Conservation (phyloP, 23 tunicate species). For the Clavelina lepadiformis region DNA sequence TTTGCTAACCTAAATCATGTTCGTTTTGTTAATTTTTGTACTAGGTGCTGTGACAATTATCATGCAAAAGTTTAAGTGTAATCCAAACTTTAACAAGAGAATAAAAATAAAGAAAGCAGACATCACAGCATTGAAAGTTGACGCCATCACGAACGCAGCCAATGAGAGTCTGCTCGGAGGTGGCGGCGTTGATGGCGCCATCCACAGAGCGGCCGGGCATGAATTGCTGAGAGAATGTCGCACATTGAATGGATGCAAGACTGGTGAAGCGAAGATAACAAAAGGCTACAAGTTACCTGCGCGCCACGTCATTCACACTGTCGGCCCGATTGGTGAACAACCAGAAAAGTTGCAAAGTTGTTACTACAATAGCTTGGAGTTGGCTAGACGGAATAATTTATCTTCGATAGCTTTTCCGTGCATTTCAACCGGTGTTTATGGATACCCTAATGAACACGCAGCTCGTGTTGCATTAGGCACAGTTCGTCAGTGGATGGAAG, state of each 20-base stretch:
- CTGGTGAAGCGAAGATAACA: slow-evolving; percentile 86
- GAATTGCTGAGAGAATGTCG: slow-evolving; percentile 69
- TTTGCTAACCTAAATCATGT: too few relatives aligned
- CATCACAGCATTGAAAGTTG: slow-evolving; percentile 44
- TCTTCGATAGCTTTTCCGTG: slow-evolving; percentile 86
- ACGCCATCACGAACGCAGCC: slow-evolving; percentile 93
- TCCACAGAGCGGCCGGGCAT: slow-evolving; percentile 86
- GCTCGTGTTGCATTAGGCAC: slow-evolving; percentile 68
- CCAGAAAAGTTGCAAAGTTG: slow-evolving; percentile 30
- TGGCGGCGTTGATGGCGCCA: slow-evolving; percentile 96
- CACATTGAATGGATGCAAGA: slow-evolving; percentile 59
- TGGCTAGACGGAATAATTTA: slow-evolving; percentile 40
- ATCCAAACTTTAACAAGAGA: slow-evolving; percentile 17
- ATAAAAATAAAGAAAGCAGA: slow-evolving; percentile 39
- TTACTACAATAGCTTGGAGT: slow-evolving; percentile 44
- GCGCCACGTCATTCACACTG: slow-evolving; percentile 77
- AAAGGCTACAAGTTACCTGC: slow-evolving; percentile 81
- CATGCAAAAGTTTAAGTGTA: too few relatives aligned
- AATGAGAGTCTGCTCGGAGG: slow-evolving; percentile 79
- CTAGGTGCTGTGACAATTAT: too few relatives aligned
- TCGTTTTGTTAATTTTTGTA: too few relatives aligned
- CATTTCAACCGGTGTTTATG: slow-evolving; percentile 94
- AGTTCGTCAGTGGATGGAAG: slow-evolving; percentile 42
- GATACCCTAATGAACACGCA: slow-evolving; percentile 88
- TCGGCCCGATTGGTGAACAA: slow-evolving; percentile 72